Percentiles rank a stretch among this genome's conserved stretches.
Evolutionary conservation across 2,797 vertebrate genomes (phyloP).

Genomic region (Uromys caudimaculatus): DNA sequence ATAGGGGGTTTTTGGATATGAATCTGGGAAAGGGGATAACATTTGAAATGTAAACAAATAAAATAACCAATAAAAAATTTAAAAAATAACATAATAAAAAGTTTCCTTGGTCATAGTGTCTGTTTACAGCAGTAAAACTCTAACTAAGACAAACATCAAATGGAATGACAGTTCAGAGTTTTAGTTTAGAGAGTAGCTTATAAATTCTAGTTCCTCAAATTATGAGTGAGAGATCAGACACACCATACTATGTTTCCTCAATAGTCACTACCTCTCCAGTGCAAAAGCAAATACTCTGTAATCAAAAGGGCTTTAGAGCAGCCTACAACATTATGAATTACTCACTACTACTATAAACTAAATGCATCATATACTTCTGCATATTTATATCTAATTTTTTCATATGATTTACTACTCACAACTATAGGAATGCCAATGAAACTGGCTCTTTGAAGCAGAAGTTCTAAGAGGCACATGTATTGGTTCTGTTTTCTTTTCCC

Average conservation of each 20-base stretch:
- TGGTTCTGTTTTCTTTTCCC: not conserved
- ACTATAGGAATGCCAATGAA: not conserved
- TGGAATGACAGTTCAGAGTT: not conserved
- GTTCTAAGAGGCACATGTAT: not conserved
- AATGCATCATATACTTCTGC: not conserved
- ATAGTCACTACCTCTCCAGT: not conserved
- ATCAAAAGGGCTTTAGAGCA: not conserved
- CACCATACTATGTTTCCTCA: not conserved
- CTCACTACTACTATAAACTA: not conserved
- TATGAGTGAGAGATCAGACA: not conserved
- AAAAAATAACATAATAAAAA: no score
- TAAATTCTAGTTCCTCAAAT: not conserved
- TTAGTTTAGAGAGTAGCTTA: not conserved
- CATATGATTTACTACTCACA: not conserved
- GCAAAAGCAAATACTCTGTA: not conserved
- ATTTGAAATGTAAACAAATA: no score
- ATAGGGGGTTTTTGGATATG: no score
- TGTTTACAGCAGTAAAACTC: no score
- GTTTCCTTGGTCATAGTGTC: no score
- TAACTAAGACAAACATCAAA: not conserved
- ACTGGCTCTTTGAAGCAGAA: not conserved
- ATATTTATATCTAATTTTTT: not conserved
- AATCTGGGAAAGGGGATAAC: no score
- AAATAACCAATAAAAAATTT: no score
- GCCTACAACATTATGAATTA: not conserved